phyloP scores from a whole-genome alignment of 2,113 vertebrate genomes.

The Eptatretus burgeri region DNA sequence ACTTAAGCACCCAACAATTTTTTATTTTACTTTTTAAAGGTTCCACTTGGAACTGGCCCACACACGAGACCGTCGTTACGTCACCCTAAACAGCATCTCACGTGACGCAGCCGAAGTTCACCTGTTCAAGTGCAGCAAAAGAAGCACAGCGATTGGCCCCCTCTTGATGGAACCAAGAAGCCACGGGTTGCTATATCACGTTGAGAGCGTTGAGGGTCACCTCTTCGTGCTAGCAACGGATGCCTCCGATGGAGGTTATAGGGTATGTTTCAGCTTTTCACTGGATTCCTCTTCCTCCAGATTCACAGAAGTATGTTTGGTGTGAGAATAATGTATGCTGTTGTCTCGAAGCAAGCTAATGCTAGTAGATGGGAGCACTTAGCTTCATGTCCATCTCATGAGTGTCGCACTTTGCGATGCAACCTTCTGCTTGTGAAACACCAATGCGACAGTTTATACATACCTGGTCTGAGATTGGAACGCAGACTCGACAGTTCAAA shows the following conservation, averaged over 20 bases:
- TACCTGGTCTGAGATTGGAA: too few species aligned
- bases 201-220: conserved; percentile 36
- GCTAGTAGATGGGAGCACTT: too few species aligned
- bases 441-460: too few species aligned
- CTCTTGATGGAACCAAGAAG: conserved; percentile 36
- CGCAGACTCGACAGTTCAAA: too few species aligned
- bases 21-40: conserved; percentile 14
- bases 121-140: conserved; percentile 23
- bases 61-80: conserved; percentile 35
- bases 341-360: neutral
- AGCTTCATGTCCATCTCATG: too few species aligned
- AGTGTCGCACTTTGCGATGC: too few species aligned
- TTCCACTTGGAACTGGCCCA: conserved; percentile 59
- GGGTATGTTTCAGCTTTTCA: neutral
- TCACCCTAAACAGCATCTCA: conserved; percentile 56
- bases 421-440: too few species aligned
- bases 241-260: neutral
- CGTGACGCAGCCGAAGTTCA: conserved; percentile 59
- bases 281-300: neutral
- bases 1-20: neutral
- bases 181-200: conserved; percentile 36
- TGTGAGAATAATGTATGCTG: neutral
- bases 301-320: neutral
- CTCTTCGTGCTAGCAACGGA: conserved; percentile 47
- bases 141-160: conserved; percentile 19